Evolutionary conservation across 2,113 vertebrate species (phyloP).

Genomic region (Xiphophorus maculatus): DNA sequence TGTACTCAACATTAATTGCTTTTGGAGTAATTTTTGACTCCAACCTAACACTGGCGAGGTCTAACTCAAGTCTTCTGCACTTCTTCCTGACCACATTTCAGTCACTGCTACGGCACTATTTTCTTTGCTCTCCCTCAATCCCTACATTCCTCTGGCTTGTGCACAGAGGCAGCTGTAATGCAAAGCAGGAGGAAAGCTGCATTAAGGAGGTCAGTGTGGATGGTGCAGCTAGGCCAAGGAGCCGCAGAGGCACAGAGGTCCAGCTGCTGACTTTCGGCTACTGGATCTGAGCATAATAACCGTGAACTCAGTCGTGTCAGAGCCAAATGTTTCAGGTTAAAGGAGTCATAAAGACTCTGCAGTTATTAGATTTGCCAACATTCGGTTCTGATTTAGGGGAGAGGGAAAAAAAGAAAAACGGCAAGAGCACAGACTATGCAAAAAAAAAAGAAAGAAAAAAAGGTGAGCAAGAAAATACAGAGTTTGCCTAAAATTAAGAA

Average conservation of each 20-base stretch:
- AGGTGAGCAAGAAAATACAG: slow-evolving; percentile 26
- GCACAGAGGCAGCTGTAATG: slow-evolving; percentile 56
- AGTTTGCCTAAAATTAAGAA: slow-evolving; percentile 7
- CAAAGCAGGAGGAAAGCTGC: slow-evolving; percentile 46
- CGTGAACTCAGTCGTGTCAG: slow-evolving; percentile 11
- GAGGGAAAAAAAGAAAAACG: slow-evolving; percentile 6
- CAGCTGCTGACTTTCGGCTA: slow-evolving; percentile 26
- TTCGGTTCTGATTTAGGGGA: slow-evolving; percentile 25
- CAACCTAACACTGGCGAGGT: neutral
- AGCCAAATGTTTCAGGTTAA: slow-evolving; percentile 5
- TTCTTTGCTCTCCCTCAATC: slow-evolving; percentile 25
- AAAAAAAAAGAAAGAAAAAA: slow-evolving; percentile 1
- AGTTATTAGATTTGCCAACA: slow-evolving; percentile 49
- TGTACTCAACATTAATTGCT: neutral
- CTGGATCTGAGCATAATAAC: slow-evolving; percentile 35
- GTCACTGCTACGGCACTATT: slow-evolving; percentile 11
- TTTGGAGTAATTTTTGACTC: neutral
- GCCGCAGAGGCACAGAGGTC: slow-evolving; percentile 11
- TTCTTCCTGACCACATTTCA: slow-evolving; percentile 15
- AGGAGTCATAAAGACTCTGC: slow-evolving; percentile 19
- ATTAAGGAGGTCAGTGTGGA: slow-evolving; percentile 46
- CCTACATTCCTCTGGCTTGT: slow-evolving; percentile 64
- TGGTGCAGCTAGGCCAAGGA: slow-evolving; percentile 29
- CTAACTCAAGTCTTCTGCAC: slow-evolving; percentile 26
- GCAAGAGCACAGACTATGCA: slow-evolving; percentile 20